Evolutionary conservation across 2,113 vertebrate species (phyloP), one percentile per base, ranked within the genome.

Genomic region (Maccullochella peelii): DNA sequence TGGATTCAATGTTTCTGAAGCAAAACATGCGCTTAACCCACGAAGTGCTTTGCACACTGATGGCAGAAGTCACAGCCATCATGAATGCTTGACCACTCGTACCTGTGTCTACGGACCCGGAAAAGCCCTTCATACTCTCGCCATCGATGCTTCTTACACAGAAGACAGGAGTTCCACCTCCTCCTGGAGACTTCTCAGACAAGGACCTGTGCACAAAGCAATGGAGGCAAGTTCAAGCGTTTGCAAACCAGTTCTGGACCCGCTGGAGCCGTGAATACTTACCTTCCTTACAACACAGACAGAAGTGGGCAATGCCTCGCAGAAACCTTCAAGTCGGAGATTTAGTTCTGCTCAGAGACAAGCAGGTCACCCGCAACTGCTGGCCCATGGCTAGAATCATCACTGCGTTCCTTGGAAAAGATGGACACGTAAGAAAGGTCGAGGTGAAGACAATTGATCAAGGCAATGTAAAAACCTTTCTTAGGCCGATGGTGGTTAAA

Each of bases 141-240:
- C 62, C 20, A 3, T 11, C 10, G 2, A 40, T 65, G 62, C 36
- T 65, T 10, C 36, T 63, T 6, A 63, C 21, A 38, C 61, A 63
- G 21, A 63, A 40, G 21, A 2, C 33, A 23, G 61, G 61, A 38
- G 36, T 40, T 63, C 20, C 33, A 23, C 61, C 36, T 40, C 76
- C 87, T 9, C 82, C 79, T 59, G 82, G 79, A 44, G 25, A 87
- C 9, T 75, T 75, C 20, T 15, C 44, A 1, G 77, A 80, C 33
- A 73, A 61, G n/a, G 73, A 80, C 62, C 78, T 82, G 8, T 54
- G 50, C 40, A 63, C 40, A 30, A 79, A 62, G 25, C 79, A 88
- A 36, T 88, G 83, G 87, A 85, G 55, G 62, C 66, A 79, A 15
- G 80, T 86, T 14, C 87, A 86, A 21, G 67, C 58, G 61, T 76